Base-by-base conservation (phyloP, 2,113 vertebrate genomes). In the Syrrhaptes paradoxus region DNA sequence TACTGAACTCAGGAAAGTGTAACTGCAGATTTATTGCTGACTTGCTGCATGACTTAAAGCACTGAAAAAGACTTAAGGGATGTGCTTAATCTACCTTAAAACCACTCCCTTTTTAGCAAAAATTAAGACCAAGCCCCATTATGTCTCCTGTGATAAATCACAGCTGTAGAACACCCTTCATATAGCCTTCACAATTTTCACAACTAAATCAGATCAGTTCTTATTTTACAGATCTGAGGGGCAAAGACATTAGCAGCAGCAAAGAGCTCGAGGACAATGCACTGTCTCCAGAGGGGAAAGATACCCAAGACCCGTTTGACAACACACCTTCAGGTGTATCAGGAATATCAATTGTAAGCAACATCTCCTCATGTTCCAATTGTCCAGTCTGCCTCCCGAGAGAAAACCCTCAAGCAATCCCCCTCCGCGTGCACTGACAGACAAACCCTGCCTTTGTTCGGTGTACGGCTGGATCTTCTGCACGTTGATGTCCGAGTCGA, bases 401-500 rank as follows among this genome's bases (percentile, higher is more conserved):
- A 49, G 58, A 45, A 71, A 72, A 38, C 14, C 31, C 79, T 93
- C 36, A 7, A 17, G 70, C 51, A 79, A 34, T 9, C 12, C 36
- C 16, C 21, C 26, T 1, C 13, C 1, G 0, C 2, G 25, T 5
- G 17, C 22, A 19, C 34, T 36, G 34, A 19, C 55, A 72, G 61
- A 10, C 4, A 17, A 76, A 6, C 21, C 97, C 96, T 77, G 99
- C 99, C 99, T 99, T 95, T 99, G 99, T 61, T 99, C 99, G 41
- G 99, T 99, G 97, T 99, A 99, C 0, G 98, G 98, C 87, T 98
- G 98, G 96, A 99, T 99, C 90, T 99, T 99, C 70, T 99, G 98
- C 66, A 99, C 99, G 3, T 98, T 98, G 94, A 99, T 99, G 98
- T 99, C 99, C 1, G 99, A 99, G 97, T 99, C 99, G 7, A 99